Evolutionary conservation across 2,113 vertebrate genomes (phyloP).

Genomic region (Lepisosteus osseus): DNA sequence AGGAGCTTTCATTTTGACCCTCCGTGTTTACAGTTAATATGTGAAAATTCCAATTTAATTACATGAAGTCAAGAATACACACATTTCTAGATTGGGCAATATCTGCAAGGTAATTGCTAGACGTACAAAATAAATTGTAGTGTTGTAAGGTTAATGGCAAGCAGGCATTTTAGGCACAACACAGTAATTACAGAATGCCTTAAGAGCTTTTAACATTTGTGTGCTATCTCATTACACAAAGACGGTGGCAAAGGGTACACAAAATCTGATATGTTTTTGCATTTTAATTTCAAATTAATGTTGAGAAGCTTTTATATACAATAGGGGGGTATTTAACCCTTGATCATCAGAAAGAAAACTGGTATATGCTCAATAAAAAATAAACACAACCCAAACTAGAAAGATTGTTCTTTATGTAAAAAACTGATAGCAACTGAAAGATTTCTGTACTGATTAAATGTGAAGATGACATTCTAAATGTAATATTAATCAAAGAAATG

Average conservation of each 20-base stretch:
- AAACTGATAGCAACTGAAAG: too few species aligned
- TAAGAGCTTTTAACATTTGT: conserved; percentile 68
- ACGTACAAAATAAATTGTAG: conserved; percentile 62
- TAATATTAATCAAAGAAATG: too few species aligned
- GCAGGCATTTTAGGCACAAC: conserved; percentile 70
- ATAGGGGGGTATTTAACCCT: conserved; percentile 7
- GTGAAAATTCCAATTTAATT: conserved; percentile 67
- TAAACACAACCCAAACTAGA: too few species aligned
- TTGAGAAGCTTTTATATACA: conserved; percentile 20
- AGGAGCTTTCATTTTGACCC: conserved; percentile 45
- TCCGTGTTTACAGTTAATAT: conserved; percentile 50
- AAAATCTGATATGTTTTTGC: conserved; percentile 25
- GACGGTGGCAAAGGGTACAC: conserved; percentile 18
- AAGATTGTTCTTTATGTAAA: too few species aligned
- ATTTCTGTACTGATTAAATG: too few species aligned
- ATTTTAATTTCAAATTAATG: conserved; percentile 26
- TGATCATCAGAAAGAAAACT: background rate
- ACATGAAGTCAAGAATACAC: conserved; percentile 53
- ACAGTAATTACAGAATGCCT: conserved; percentile 72
- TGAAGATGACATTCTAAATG: too few species aligned
- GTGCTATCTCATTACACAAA: conserved; percentile 48
- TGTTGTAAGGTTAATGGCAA: conserved; percentile 78
- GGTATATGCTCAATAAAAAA: too few species aligned
- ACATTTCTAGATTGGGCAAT: conserved; percentile 44
- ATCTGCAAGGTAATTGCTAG: conserved; percentile 54